Evolutionary conservation across 2,888 invertebrate genomes (phyloP).

Genomic region (Cerastis rubricosa): DNA sequence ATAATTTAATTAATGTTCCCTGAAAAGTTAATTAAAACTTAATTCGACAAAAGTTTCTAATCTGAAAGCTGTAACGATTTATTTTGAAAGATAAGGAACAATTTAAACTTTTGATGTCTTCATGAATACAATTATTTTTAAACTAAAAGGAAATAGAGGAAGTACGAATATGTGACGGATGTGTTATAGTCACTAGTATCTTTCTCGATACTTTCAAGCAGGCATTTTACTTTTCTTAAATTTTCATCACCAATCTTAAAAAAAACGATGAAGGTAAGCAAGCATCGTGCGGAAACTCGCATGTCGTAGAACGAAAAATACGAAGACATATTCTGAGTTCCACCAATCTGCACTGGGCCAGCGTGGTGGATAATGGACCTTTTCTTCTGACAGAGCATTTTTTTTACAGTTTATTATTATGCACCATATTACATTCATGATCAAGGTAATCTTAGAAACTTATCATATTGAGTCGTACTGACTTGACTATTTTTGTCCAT

Average conservation of each 20-base stretch:
- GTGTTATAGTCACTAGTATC: neutral
- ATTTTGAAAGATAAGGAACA: slow-evolving; percentile 50
- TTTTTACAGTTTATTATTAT: neutral
- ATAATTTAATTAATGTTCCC: slow-evolving; percentile 64
- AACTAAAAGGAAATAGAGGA: neutral
- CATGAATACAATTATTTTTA: slow-evolving; percentile 31
- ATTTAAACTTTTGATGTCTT: slow-evolving; percentile 31
- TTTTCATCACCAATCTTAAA: neutral
- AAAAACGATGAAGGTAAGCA: neutral
- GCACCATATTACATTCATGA: neutral
- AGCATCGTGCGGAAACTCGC: neutral
- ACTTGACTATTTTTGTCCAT: neutral
- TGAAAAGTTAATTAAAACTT: slow-evolving; percentile 67
- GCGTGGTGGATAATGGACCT: neutral
- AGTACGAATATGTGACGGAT: neutral
- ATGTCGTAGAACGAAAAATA: neutral
- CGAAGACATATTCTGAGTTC: neutral
- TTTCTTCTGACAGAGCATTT: neutral
- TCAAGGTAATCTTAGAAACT: neutral
- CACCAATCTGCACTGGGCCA: neutral
- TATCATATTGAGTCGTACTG: neutral
- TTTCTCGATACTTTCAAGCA: neutral
- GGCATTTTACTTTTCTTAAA: neutral
- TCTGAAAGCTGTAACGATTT: slow-evolving; percentile 60
- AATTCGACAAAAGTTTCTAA: slow-evolving; percentile 65